phyloP scores from a whole-genome alignment of 2,113 vertebrate species.

The Oryzias woworae region DNA sequence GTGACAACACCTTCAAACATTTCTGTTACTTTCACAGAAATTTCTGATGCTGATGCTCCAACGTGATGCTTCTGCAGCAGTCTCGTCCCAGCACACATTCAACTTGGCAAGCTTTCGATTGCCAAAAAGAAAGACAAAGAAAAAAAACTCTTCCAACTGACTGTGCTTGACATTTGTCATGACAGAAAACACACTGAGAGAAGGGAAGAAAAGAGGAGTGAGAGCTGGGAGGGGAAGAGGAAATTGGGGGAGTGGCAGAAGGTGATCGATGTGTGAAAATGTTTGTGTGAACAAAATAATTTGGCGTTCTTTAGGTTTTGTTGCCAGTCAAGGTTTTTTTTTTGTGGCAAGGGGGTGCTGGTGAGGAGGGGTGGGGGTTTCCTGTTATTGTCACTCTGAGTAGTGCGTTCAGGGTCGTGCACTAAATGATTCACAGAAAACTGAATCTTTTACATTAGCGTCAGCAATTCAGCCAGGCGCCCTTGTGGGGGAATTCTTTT shows the following conservation, averaged over 20 bases:
- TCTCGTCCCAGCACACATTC: conserved; percentile 65
- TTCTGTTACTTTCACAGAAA: conserved; percentile 79
- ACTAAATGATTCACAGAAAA: conserved; percentile 96
- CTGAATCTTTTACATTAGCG: conserved; percentile 95
- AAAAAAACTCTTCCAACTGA: conserved; percentile 53
- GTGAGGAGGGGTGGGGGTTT: conserved; percentile 40
- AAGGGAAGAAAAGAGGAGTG: conserved; percentile 42
- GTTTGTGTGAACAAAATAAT: conserved; percentile 67
- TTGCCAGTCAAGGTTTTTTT: conserved; percentile 45
- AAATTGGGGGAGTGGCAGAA: conserved; percentile 56
- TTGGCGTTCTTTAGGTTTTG: conserved; percentile 55
- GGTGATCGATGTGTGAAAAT: conserved; percentile 69
- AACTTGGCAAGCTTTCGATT: conserved; percentile 65
- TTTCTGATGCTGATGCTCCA: conserved; percentile 70
- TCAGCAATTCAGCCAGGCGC: conserved; percentile 92
- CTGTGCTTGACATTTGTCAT: conserved; percentile 77
- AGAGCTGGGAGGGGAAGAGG: conserved; percentile 43
- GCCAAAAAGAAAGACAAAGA: conserved; percentile 48
- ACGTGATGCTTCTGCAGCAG: conserved; percentile 70
- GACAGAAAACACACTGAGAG: conserved; percentile 65
- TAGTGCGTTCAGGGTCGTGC: conserved; percentile 86
- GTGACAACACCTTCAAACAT: conserved; percentile 79
- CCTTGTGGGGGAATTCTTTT: conserved; percentile 94
- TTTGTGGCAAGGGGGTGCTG: conserved; percentile 27
- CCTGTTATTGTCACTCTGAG: conserved; percentile 84